These are phyloP conservation scores for Tachysurus vachellii DNA, from an alignment of 2,113 vertebrate species.

Conservation along the genomic window DNA sequence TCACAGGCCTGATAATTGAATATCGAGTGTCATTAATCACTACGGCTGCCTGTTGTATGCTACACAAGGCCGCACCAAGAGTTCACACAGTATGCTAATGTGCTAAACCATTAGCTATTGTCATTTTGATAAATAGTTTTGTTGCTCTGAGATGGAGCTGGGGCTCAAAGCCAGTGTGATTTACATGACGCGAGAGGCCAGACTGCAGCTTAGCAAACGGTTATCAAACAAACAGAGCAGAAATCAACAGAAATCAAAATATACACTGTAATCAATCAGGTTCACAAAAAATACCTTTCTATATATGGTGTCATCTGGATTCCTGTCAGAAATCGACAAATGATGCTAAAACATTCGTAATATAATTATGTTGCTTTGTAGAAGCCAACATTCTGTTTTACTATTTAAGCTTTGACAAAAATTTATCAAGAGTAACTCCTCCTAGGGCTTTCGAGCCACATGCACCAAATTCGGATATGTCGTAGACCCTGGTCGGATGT, in stretches of 20 bases:
- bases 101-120: slow-evolving; percentile 42
- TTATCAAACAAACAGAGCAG: neutral
- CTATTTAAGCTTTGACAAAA: too few species aligned
- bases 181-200: neutral
- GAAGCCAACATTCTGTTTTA: too few species aligned
- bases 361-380: too few species aligned
- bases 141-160: slow-evolving; percentile 18
- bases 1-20: slow-evolving; percentile 44
- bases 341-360: too few species aligned
- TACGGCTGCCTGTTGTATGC: slow-evolving; percentile 2
- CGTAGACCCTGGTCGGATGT: too few species aligned
- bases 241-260: neutral
- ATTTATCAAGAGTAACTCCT: too few species aligned
- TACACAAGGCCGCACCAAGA: slow-evolving; percentile 12
- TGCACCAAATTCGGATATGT: too few species aligned
- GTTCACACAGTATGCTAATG: slow-evolving; percentile 21
- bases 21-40: slow-evolving; percentile 51
- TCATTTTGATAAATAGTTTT: slow-evolving; percentile 45
- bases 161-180: slow-evolving; percentile 28
- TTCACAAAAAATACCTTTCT: neutral
- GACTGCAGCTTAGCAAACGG: neutral
- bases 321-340: neutral
- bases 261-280: neutral
- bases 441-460: too few species aligned
- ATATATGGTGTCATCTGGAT: neutral